Conservation (phyloP, 1,140 invertebrate species). For the Drosophila auraria region DNA sequence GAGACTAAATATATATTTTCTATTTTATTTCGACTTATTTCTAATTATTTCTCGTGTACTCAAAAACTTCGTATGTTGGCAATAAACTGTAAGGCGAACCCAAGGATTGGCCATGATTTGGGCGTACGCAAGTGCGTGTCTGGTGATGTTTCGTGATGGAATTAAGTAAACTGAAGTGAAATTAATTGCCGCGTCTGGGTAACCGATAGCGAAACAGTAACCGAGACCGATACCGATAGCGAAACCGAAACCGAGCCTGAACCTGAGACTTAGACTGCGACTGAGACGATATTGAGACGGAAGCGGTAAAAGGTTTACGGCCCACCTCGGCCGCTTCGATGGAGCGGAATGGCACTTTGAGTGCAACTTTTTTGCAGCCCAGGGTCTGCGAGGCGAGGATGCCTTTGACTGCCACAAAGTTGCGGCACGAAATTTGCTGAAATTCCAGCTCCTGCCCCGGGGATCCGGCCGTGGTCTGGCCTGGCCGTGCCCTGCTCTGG, state of each 20-base stretch:
- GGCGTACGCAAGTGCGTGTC: constrained; percentile 64
- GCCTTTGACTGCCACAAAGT: constrained; percentile 53
- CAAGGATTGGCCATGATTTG: constrained; percentile 38
- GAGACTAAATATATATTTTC: background rate
- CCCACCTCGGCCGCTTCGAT: constrained; percentile 22
- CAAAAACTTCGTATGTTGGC: constrained; percentile 53
- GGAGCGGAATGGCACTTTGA: constrained; percentile 48
- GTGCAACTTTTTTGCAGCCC: constrained; percentile 51
- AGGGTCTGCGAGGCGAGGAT: constrained; percentile 26
- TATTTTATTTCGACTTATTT: constrained; percentile 13
- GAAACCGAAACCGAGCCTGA: constrained; percentile 8
- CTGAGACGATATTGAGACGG: constrained; percentile 45
- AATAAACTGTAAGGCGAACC: constrained; percentile 51
- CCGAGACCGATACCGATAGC: constrained; percentile 8
- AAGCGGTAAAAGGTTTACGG: constrained; percentile 54
- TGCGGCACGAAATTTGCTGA: constrained; percentile 57
- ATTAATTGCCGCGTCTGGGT: constrained; percentile 71
- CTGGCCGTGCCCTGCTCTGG: constrained; percentile 5
- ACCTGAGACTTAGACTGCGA: constrained; percentile 9
- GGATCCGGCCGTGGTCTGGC: constrained; percentile 16
- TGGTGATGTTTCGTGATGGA: constrained; percentile 72
- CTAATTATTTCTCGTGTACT: background rate
- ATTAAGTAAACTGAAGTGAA: constrained; percentile 79
- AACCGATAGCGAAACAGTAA: constrained; percentile 49
- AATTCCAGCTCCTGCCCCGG: constrained; percentile 32